These are phyloP conservation scores for Tarsius wallacei DNA, from an alignment of 2,797 vertebrate genomes.

Conservation along the genomic window DNA sequence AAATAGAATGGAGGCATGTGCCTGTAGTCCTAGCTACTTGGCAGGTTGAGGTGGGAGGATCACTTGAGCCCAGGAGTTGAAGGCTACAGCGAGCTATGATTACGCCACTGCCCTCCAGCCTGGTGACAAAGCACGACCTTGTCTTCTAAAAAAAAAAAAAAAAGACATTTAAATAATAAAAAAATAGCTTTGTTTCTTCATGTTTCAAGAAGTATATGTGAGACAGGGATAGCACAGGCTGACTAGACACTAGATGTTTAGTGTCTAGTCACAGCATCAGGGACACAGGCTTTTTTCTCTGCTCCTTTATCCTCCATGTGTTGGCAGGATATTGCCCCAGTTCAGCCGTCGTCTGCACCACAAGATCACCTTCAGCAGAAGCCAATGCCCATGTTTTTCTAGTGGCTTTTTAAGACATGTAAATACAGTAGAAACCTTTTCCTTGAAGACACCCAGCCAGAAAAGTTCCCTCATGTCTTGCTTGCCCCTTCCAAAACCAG, in stretches of 20 bases:
- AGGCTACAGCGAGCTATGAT: too few relatives aligned
- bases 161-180: too few relatives aligned
- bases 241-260: neutral
- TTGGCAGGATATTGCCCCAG: neutral
- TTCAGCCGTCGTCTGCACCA: neutral
- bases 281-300: slow-evolving; percentile 13
- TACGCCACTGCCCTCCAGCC: too few relatives aligned
- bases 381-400: slow-evolving; percentile 5
- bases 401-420: neutral
- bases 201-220: neutral
- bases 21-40: too few relatives aligned
- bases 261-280: neutral
- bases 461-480: slow-evolving; percentile 26
- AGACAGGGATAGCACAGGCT: neutral
- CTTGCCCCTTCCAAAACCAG: slow-evolving; percentile 8
- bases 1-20: too few relatives aligned
- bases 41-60: too few relatives aligned
- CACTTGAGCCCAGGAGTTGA: too few relatives aligned
- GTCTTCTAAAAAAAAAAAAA: too few relatives aligned
- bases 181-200: neutral
- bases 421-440: neutral
- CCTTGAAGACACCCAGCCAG: neutral
- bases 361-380: slow-evolving; percentile 13
- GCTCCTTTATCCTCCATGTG: neutral
- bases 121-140: too few relatives aligned